These are phyloP conservation scores for Lasioglossum morio DNA, from an alignment of 2,888 invertebrate species.

Conservation along the genomic window DNA sequence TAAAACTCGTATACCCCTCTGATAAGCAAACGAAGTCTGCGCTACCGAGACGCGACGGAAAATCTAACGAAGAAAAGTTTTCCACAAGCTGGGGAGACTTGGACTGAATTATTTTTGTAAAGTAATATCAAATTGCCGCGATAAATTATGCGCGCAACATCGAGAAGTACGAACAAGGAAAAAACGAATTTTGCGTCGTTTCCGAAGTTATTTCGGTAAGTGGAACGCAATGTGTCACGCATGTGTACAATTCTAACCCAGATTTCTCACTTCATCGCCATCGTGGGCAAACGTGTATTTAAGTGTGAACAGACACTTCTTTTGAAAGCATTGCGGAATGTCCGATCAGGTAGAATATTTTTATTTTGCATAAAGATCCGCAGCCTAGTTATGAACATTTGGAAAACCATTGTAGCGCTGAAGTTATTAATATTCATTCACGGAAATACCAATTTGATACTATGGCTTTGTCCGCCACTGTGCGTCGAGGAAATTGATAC, in stretches of 20 bases:
- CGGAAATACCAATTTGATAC: not conserved
- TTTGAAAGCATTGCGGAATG: conserved; percentile 36
- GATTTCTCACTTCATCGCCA: conserved; percentile 28
- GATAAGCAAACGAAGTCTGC: not conserved
- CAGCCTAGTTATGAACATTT: no score
- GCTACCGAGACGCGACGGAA: not conserved
- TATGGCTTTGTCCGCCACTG: not conserved
- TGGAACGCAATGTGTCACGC: conserved; percentile 42
- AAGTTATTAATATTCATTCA: no score
- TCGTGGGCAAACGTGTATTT: not conserved
- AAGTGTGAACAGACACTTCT: conserved; percentile 8
- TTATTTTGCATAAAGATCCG: no score
- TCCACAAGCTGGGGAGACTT: not conserved
- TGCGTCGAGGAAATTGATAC: not conserved
- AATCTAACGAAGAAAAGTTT: not conserved
- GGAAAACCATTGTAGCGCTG: no score
- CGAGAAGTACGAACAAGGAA: not conserved
- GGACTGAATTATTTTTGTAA: not conserved
- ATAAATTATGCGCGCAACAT: not conserved
- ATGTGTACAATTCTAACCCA: conserved; percentile 44
- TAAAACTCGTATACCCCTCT: not conserved
- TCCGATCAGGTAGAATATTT: not conserved
- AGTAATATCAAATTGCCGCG: no score
- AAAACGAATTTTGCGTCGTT: conserved; percentile 26
- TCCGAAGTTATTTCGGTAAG: conserved; percentile 61